Conservation (phyloP, 2,888 invertebrate species). For the Desoria tigrina region DNA sequence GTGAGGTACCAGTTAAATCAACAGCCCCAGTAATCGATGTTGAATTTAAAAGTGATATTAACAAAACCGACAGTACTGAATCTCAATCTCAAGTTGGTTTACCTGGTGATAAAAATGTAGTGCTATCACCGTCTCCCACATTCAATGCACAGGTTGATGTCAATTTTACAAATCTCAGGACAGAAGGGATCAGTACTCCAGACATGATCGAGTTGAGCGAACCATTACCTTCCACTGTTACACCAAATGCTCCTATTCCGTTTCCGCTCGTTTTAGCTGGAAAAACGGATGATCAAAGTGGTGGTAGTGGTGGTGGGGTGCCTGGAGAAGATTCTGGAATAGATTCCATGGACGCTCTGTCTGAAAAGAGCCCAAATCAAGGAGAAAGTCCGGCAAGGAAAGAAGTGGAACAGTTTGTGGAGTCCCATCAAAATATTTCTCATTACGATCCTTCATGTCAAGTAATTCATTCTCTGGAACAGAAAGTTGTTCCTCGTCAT, state of each 20-base stretch:
- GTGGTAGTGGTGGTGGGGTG: too few relatives aligned
- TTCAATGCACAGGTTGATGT: too few relatives aligned
- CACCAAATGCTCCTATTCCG: constrained; percentile 24
- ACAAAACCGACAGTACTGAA: too few relatives aligned
- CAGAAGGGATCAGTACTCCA: too few relatives aligned
- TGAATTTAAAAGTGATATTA: background rate
- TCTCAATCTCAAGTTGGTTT: too few relatives aligned
- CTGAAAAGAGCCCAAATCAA: constrained; percentile 87
- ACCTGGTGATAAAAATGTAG: too few relatives aligned
- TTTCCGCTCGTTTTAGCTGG: constrained; percentile 19
- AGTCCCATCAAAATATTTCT: background rate
- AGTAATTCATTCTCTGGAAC: background rate
- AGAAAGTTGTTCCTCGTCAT: background rate
- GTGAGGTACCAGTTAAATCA: too few relatives aligned
- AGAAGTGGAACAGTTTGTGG: constrained; percentile 54
- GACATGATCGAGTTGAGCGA: background rate
- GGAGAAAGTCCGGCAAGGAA: constrained; percentile 66
- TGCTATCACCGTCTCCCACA: too few relatives aligned
- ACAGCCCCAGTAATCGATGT: constrained; percentile 11
- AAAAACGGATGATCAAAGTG: constrained; percentile 32
- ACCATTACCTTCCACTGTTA: constrained; percentile 11
- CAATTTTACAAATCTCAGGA: too few relatives aligned
- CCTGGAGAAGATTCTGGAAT: constrained; percentile 88
- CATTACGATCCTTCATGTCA: background rate
- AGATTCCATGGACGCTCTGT: constrained; percentile 90